phyloP scores from a whole-genome alignment of 2,888 invertebrate species.

The Fragum sueziense region DNA sequence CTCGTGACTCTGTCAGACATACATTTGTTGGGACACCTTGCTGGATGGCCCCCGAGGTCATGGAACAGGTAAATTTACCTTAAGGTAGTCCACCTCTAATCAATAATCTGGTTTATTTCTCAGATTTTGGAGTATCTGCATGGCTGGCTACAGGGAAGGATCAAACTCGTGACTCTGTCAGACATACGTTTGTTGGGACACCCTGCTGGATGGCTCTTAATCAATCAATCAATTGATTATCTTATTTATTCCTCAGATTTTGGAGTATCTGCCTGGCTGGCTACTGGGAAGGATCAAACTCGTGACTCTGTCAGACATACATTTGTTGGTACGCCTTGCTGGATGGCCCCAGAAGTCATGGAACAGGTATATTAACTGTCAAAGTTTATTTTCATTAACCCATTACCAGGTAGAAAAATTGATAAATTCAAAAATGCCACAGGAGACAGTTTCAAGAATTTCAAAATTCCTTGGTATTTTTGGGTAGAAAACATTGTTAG shows the following conservation, averaged over 20 bases:
- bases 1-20: slow-evolving; percentile 91
- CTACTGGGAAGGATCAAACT: slow-evolving; percentile 95
- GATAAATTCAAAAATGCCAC: no score
- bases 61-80: slow-evolving; percentile 86
- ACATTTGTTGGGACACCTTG: slow-evolving; percentile 99
- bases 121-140: slow-evolving; percentile 98
- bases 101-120: no score
- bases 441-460: no score
- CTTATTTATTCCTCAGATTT: slow-evolving; percentile 90
- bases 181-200: slow-evolving; percentile 99
- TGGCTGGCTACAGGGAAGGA: slow-evolving; percentile 98
- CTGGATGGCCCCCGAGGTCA: slow-evolving; percentile 99
- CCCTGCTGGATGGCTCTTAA: slow-evolving; percentile 99
- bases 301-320: slow-evolving; percentile 92
- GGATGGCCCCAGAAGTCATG: slow-evolving; percentile 99
- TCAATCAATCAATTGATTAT: no score
- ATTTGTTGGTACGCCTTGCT: slow-evolving; percentile 99
- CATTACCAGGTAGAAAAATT: no score
- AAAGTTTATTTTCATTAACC: no score
- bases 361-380: no score
- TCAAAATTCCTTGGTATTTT: not conserved
- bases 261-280: slow-evolving; percentile 98
- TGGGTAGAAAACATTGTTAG: not conserved
- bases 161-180: slow-evolving; percentile 89
- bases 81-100: not conserved